A percentile compares a stretch with the other conserved stretches of the same genome.
These are phyloP conservation scores for Drosophila kepulauana DNA, from an alignment of 1,140 invertebrate genomes.

Conservation along the genomic window DNA sequence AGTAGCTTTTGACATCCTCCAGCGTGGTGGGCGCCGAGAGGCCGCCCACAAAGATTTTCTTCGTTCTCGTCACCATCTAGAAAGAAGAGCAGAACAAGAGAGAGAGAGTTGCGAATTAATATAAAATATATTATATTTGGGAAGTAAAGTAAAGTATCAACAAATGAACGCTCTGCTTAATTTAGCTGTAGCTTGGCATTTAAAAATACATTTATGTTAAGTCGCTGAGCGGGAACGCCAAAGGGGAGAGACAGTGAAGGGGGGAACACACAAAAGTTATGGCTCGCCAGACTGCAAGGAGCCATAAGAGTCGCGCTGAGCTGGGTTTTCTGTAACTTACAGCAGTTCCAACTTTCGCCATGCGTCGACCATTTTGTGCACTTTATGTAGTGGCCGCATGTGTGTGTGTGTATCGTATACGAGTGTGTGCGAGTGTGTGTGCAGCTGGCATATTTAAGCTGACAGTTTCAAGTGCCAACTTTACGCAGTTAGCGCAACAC, in stretches of 20 bases:
- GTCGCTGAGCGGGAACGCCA: not conserved
- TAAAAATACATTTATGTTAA: conserved; percentile 74
- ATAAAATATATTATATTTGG: not conserved
- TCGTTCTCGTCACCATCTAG: conserved; percentile 99
- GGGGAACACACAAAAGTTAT: conserved; percentile 59
- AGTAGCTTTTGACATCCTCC: conserved; percentile 99
- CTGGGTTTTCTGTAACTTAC: conserved; percentile 66
- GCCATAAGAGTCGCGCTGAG: conserved; percentile 33
- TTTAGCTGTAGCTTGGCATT: conserved; percentile 59
- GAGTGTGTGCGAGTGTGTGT: conserved; percentile 51
- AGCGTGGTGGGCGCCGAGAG: conserved; percentile 99
- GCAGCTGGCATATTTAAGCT: conserved; percentile 81
- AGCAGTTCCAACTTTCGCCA: conserved; percentile 73
- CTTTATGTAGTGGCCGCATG: conserved; percentile 74
- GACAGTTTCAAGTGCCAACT: conserved; percentile 83
- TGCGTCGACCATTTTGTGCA: conserved; percentile 79
- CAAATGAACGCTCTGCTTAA: conserved; percentile 41
- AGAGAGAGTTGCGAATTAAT: not conserved
- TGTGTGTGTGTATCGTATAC: conserved; percentile 24
- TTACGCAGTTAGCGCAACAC: conserved; percentile 77
- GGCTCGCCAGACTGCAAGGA: conserved; percentile 57
- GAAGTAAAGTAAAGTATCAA: conserved; percentile 45
- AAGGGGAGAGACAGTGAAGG: not conserved
- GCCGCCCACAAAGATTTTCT: conserved; percentile 99
- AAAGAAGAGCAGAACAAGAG: conserved; percentile 68